Evolutionary conservation across 2,888 invertebrate genomes (phyloP).

Genomic region (Noctuana brunneofusca): DNA sequence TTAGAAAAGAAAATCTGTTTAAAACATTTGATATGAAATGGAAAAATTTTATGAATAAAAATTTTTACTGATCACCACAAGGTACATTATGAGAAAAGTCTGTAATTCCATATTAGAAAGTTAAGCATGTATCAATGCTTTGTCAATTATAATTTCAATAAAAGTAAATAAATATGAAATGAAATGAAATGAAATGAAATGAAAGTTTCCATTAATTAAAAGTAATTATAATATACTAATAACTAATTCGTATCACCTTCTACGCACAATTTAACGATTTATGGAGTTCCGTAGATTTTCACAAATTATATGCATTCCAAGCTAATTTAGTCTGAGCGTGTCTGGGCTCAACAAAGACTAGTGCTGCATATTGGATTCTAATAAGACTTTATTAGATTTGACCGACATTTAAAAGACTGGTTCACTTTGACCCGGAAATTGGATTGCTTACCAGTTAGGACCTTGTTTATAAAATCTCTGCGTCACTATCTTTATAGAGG

Average conservation of each 20-base stretch:
- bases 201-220: too few species aligned
- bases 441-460: conserved; percentile 30
- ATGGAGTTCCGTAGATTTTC: conserved; percentile 1
- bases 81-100: too few species aligned
- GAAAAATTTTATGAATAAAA: too few species aligned
- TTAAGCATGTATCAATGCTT: too few species aligned
- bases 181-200: too few species aligned
- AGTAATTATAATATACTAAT: neutral
- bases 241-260: neutral
- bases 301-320: conserved; percentile 40
- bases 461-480: conserved; percentile 30
- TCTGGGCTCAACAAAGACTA: conserved; percentile 49
- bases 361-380: conserved; percentile 69
- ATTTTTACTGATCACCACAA: too few species aligned
- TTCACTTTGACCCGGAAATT: conserved; percentile 33
- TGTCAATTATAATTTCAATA: too few species aligned
- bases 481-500: conserved; percentile 18
- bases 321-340: conserved; percentile 41
- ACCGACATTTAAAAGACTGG: conserved; percentile 62
- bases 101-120: too few species aligned
- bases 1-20: too few species aligned
- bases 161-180: too few species aligned
- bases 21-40: too few species aligned
- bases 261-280: neutral
- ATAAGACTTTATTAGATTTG: conserved; percentile 75